These are phyloP conservation scores for Centrocercus urophasianus DNA, from an alignment of 2,113 vertebrate genomes.

Conservation along the genomic window DNA sequence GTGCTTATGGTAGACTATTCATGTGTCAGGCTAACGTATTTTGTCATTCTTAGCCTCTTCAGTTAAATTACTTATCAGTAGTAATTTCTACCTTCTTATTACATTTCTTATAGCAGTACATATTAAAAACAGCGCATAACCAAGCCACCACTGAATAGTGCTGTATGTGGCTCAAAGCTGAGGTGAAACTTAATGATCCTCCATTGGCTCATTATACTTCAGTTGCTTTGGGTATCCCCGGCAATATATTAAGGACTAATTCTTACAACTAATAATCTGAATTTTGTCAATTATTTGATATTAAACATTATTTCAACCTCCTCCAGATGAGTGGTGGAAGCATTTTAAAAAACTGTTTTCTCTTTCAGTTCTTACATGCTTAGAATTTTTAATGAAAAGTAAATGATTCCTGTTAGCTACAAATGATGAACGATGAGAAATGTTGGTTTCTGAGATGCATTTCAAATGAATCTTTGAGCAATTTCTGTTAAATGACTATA, in stretches of 20 bases:
- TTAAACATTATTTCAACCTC: background rate
- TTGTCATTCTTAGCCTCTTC: background rate
- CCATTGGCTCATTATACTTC: background rate
- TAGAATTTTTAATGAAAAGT: background rate
- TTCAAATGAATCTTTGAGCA: background rate
- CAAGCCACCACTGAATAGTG: background rate
- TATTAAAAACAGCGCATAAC: background rate
- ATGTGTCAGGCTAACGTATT: background rate
- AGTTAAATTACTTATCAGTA: background rate
- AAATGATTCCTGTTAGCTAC: background rate
- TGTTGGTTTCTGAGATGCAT: background rate
- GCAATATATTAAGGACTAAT: background rate
- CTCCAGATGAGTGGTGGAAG: background rate
- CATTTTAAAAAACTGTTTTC: background rate
- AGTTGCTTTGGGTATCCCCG: background rate
- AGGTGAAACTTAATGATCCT: background rate
- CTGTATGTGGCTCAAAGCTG: background rate
- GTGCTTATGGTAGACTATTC: background rate
- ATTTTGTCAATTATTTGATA: background rate
- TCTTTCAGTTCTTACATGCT: background rate
- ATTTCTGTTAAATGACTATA: background rate
- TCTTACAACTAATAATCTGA: background rate
- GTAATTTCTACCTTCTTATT: background rate
- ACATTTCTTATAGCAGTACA: background rate
- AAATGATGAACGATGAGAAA: background rate